phyloP scores from a whole-genome alignment of 1,140 invertebrate species.

The Musca vetustissima region DNA sequence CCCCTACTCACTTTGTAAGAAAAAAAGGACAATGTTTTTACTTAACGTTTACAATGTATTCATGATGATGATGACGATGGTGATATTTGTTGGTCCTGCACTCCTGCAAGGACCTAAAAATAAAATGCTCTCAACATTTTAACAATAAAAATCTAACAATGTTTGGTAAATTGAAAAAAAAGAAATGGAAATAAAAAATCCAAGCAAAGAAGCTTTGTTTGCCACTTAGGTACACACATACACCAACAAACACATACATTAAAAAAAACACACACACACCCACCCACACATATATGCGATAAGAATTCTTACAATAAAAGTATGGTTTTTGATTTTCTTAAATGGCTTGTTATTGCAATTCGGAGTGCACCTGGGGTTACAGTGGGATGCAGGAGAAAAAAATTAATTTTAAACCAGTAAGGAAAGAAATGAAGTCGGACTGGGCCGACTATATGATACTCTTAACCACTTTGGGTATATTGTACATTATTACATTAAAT shows the following conservation, averaged over 20 bases:
- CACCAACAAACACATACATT: not conserved
- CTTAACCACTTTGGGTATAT: too few species aligned
- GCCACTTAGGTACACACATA: not conserved
- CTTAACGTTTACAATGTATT: too few species aligned
- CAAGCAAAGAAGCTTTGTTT: not conserved
- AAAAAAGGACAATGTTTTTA: not conserved
- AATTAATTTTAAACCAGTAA: too few species aligned
- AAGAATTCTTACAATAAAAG: not conserved
- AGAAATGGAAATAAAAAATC: slow-evolving; percentile 32
- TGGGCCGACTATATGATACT: too few species aligned
- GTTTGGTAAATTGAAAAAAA: slow-evolving; percentile 31
- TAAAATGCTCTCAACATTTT: slow-evolving; percentile 14
- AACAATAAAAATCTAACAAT: slow-evolving; percentile 26
- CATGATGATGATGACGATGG: too few species aligned
- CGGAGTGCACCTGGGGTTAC: not conserved
- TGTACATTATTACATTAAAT: too few species aligned
- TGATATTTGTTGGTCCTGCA: too few species aligned
- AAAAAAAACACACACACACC: not conserved
- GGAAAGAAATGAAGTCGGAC: too few species aligned
- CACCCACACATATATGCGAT: not conserved
- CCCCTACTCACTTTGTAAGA: not conserved
- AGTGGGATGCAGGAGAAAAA: slow-evolving; percentile 3
- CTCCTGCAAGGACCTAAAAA: not conserved
- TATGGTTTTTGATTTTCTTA: too few species aligned
- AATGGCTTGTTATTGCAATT: too few species aligned